Conservation (phyloP, 2,113 vertebrate genomes). For the Bujurquina vittata region DNA sequence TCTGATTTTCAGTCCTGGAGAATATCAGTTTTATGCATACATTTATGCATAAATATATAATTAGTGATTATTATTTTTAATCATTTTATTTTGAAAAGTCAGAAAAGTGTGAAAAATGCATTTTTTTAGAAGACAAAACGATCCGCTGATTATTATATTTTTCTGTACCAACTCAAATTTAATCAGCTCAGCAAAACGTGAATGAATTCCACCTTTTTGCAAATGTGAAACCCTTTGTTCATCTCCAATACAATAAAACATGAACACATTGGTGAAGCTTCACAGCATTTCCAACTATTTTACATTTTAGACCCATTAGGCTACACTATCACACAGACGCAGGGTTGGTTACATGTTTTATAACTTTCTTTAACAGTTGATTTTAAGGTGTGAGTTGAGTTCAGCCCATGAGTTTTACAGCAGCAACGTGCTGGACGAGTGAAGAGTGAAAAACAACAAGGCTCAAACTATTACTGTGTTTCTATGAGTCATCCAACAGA, state of each 20-base stretch:
- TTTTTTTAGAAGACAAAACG: not conserved
- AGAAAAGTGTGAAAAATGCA: not conserved
- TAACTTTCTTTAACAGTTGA: not conserved
- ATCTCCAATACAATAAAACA: not conserved
- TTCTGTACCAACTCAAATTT: not conserved
- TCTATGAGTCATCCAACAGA: not conserved
- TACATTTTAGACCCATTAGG: not conserved
- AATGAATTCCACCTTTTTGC: not conserved
- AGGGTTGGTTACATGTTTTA: not conserved
- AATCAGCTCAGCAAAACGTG: not conserved
- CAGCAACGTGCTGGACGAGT: not conserved
- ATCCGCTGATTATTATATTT: not conserved
- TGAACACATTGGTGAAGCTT: not conserved
- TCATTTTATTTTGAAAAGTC: not conserved
- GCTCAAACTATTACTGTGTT: not conserved
- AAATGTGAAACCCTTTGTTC: not conserved
- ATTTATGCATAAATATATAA: not conserved
- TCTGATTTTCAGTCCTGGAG: not conserved
- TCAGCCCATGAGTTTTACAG: not conserved
- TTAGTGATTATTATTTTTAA: not conserved
- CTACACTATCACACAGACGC: not conserved
- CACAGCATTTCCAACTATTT: not conserved
- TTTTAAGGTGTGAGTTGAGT: no score
- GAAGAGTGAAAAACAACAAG: conserved; percentile 1
- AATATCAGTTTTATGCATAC: no score